Conservation (phyloP, 2,113 vertebrate genomes). For the Hemibagrus wyckioides region DNA sequence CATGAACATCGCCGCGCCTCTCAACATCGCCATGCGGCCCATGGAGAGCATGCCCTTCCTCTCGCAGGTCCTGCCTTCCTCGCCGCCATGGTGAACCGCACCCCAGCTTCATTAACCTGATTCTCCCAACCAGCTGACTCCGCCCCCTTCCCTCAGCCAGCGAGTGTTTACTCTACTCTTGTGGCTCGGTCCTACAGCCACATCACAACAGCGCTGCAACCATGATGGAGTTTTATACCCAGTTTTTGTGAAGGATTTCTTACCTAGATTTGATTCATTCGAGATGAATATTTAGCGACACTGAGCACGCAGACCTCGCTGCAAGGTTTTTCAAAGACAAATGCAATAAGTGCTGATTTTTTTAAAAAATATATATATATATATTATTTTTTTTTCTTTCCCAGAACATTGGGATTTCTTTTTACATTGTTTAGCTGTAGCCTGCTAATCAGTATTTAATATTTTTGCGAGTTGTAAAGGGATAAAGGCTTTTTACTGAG, state of each 20-base stretch:
- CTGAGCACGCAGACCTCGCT: conserved; percentile 60
- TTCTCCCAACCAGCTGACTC: conserved; percentile 55
- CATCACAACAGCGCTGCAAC: conserved; percentile 53
- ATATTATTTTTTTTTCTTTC: conserved; percentile 4
- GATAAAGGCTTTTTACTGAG: conserved; percentile 66
- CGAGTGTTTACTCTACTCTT: conserved; percentile 57
- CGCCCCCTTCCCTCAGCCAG: conserved; percentile 35
- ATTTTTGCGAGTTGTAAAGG: conserved; percentile 69
- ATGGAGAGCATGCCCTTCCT: conserved; percentile 99
- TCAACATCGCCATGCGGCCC: conserved; percentile 97
- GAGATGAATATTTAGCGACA: conserved; percentile 47
- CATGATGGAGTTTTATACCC: neutral
- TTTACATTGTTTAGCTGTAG: conserved; percentile 59
- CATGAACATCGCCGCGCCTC: conserved; percentile 91
- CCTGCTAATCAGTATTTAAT: conserved; percentile 79
- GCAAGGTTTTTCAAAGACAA: conserved; percentile 57
- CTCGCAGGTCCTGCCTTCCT: conserved; percentile 95
- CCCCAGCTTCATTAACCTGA: conserved; percentile 14
- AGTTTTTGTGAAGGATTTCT: conserved; percentile 38
- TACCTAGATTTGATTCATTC: neutral
- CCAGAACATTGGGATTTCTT: conserved; percentile 26
- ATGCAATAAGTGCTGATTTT: conserved; percentile 73
- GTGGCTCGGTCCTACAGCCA: conserved; percentile 51
- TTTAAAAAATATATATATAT: conserved; percentile 21
- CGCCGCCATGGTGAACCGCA: conserved; percentile 86